Evolutionary conservation across 2,888 invertebrate genomes (phyloP).

Genomic region (Machimus atricapillus): DNA sequence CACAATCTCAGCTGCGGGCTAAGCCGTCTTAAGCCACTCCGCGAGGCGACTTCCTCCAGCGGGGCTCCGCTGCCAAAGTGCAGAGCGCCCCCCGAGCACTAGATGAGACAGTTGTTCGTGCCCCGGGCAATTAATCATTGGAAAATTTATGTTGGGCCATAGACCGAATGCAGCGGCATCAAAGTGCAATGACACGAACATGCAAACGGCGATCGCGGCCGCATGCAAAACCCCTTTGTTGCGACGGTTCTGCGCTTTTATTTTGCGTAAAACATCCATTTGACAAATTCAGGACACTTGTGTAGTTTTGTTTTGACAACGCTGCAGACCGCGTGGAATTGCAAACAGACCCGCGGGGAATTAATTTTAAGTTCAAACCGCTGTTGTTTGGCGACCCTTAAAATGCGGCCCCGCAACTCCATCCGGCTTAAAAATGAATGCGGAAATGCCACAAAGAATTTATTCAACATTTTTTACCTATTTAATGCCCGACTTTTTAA

Average conservation of each 20-base stretch:
- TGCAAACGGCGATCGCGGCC: background rate
- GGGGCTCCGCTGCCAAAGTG: background rate
- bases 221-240: background rate
- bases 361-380: background rate
- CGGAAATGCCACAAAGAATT: background rate
- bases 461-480: background rate
- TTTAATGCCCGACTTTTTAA: background rate
- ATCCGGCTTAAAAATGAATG: background rate
- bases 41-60: slow-evolving; percentile 11
- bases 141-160: slow-evolving; percentile 41
- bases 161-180: slow-evolving; percentile 13
- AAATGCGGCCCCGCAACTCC: background rate
- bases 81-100: background rate
- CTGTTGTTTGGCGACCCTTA: background rate
- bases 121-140: slow-evolving; percentile 44
- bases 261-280: background rate
- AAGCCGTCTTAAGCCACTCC: background rate
- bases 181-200: slow-evolving; percentile 39
- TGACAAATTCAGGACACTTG: slow-evolving; percentile 15
- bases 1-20: slow-evolving; percentile 20
- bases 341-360: background rate
- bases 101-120: slow-evolving; percentile 43
- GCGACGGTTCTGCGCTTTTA: background rate
- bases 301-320: background rate
- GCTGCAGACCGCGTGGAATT: background rate